Evolutionary conservation across 2,797 vertebrate genomes (phyloP).

Genomic region (Danio albolineatus): DNA sequence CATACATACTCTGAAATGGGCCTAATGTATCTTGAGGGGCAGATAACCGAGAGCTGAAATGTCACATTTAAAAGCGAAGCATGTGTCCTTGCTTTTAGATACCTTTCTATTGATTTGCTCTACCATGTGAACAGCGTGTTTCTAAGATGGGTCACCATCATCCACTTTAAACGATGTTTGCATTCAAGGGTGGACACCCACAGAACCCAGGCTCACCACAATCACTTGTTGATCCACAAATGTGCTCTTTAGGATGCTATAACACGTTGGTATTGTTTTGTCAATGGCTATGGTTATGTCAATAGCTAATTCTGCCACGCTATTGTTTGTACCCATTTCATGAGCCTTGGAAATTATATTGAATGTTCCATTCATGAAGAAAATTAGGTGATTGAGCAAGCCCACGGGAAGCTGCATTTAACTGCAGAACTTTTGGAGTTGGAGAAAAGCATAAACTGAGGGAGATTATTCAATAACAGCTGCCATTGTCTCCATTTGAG

Average conservation of each 20-base stretch:
- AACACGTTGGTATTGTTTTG: conserved; percentile 25
- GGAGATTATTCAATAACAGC: neutral
- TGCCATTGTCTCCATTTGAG: conserved; percentile 7
- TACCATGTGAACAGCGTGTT: conserved; percentile 51
- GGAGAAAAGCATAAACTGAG: neutral
- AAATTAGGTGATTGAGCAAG: conserved; percentile 42
- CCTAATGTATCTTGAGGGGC: conserved; percentile 57
- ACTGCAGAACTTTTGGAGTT: neutral
- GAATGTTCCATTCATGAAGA: conserved; percentile 51
- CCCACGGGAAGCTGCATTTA: conserved; percentile 39
- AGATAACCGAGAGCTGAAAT: conserved; percentile 42
- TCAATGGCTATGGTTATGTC: conserved; percentile 55
- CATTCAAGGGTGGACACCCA: conserved; percentile 30
- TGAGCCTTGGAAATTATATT: conserved; percentile 45
- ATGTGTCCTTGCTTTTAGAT: conserved; percentile 53
- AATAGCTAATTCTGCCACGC: conserved; percentile 42
- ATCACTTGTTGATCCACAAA: conserved; percentile 50
- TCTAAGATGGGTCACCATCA: conserved; percentile 32
- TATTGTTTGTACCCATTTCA: conserved; percentile 46
- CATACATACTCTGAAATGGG: conserved; percentile 38
- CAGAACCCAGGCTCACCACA: neutral
- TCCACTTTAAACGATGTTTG: conserved; percentile 33
- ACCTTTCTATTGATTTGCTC: conserved; percentile 55
- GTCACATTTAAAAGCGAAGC: conserved; percentile 53
- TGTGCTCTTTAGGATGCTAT: conserved; percentile 30